These are phyloP conservation scores for Syngnathus typhle DNA, from an alignment of 2,113 vertebrate genomes.

Conservation along the genomic window DNA sequence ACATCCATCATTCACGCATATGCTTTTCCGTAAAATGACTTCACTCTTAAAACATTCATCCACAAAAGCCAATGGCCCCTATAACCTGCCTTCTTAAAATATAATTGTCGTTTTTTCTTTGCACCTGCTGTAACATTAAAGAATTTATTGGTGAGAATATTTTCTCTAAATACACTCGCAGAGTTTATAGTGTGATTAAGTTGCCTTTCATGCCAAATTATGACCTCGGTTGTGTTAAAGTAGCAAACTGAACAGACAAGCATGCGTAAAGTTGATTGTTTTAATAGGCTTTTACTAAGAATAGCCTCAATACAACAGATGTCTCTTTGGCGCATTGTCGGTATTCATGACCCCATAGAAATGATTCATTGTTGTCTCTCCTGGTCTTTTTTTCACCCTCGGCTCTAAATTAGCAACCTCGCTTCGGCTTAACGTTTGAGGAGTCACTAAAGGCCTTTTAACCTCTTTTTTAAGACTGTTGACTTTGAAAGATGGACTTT, in stretches of 20 bases:
- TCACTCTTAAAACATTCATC: neutral
- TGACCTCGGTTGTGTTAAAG: neutral
- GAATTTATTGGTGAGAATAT: neutral
- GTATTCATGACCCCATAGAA: constrained; percentile 65
- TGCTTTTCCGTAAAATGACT: too few species aligned
- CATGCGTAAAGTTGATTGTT: constrained; percentile 23
- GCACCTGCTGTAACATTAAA: neutral
- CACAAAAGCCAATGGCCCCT: neutral
- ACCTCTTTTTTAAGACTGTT: constrained; percentile 18
- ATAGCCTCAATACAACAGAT: constrained; percentile 66
- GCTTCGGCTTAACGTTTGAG: constrained; percentile 18
- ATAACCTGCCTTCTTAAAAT: neutral
- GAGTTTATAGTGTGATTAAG: neutral
- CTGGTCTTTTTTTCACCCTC: neutral
- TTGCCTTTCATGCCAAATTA: neutral
- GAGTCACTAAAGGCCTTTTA: constrained; percentile 33
- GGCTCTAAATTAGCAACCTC: constrained; percentile 10
- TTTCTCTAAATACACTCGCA: neutral
- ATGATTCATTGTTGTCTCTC: constrained; percentile 46
- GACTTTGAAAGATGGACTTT: neutral
- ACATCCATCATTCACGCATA: too few species aligned
- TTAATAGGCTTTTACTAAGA: constrained; percentile 59
- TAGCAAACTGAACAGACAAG: neutral
- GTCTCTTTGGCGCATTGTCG: constrained; percentile 40
- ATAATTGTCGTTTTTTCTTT: neutral